Conservation (phyloP, 2,797 vertebrate genomes). For the Pelochelys cantorii region DNA sequence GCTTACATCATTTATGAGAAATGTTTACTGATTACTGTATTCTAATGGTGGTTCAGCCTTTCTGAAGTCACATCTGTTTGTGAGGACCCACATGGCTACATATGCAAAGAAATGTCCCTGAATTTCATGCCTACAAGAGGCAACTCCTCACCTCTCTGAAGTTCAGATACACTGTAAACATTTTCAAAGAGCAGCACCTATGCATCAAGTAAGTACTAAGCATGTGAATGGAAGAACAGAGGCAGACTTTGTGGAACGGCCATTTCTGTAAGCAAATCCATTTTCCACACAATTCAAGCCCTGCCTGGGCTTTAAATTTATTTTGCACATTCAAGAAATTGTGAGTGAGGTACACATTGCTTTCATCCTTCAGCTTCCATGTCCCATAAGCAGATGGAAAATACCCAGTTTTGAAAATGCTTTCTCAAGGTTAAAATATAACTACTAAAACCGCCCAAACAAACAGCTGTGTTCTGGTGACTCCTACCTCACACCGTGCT, state of each 20-base stretch:
- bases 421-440: background rate
- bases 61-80: background rate
- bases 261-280: background rate
- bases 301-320: background rate
- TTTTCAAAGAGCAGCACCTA: background rate
- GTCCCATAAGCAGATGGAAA: background rate
- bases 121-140: background rate
- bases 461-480: accelerated
- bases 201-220: background rate
- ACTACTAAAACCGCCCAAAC: background rate
- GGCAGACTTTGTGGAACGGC: background rate
- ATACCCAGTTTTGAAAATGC: background rate
- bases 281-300: background rate
- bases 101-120: accelerated
- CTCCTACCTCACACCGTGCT: background rate
- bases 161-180: background rate
- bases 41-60: background rate
- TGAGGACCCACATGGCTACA: background rate
- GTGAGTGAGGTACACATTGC: background rate
- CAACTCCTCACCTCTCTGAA: background rate
- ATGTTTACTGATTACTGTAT: background rate
- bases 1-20: background rate
- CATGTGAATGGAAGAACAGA: background rate
- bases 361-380: background rate
- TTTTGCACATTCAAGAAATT: background rate